Conservation (phyloP, 92 coral and sea anemone genomes). For the Parazoanthus darwini region DNA sequence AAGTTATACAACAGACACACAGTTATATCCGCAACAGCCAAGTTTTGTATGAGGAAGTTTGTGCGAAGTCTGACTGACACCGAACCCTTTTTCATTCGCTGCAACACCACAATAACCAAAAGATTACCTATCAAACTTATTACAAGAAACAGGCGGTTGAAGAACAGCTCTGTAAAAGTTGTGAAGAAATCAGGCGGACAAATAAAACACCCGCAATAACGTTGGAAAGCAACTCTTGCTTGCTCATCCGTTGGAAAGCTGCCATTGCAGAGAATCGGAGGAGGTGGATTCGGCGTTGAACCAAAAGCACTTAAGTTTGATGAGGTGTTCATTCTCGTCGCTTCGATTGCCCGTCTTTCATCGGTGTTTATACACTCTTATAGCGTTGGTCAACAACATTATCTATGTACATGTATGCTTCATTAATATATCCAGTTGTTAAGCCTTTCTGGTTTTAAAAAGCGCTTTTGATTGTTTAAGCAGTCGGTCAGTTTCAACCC, state of each 20-base stretch:
- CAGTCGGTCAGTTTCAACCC: background rate
- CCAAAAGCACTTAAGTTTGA: background rate
- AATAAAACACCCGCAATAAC: slow-evolving; percentile 62
- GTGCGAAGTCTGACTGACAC: slow-evolving; percentile 55
- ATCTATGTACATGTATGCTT: background rate
- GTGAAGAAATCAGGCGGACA: slow-evolving; percentile 54
- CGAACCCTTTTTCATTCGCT: slow-evolving; percentile 68
- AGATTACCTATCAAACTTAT: slow-evolving; percentile 72
- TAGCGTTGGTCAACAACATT: background rate
- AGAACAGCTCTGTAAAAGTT: slow-evolving; percentile 53
- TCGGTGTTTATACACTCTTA: slow-evolving; percentile 16
- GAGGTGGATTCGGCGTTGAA: slow-evolving; percentile 30
- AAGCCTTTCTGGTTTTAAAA: background rate
- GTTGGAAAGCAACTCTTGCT: slow-evolving; percentile 46
- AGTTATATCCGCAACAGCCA: slow-evolving; percentile 76
- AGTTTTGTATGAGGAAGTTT: slow-evolving; percentile 71
- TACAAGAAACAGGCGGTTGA: slow-evolving; percentile 72
- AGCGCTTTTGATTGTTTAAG: background rate
- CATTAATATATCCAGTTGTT: background rate
- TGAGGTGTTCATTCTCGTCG: slow-evolving; percentile 1
- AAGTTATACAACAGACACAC: slow-evolving; percentile 81
- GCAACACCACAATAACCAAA: slow-evolving; percentile 67
- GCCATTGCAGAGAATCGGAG: slow-evolving; percentile 43
- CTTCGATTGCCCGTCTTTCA: background rate
- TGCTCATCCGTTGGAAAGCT: slow-evolving; percentile 58